A percentile compares a stretch with the other conserved stretches of the same genome.
Evolutionary conservation across 2,797 vertebrate species (phyloP).

Genomic region (Mormyrops attenuatus): DNA sequence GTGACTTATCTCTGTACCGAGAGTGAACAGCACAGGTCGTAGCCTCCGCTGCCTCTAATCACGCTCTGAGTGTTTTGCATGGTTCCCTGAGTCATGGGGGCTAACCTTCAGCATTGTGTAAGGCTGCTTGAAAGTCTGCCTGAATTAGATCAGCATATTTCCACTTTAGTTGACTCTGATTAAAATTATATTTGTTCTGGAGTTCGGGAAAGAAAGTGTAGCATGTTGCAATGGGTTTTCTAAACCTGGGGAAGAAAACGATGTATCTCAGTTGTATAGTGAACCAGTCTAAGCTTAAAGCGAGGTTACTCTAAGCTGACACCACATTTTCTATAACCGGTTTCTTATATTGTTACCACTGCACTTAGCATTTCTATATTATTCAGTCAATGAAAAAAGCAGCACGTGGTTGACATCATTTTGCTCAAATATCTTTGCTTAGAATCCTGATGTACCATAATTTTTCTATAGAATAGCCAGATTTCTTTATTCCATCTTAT

Average conservation of each 20-base stretch:
- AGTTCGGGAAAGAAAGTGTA: not conserved
- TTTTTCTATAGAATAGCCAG: not conserved
- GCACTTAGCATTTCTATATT: not conserved
- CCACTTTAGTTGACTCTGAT: not conserved
- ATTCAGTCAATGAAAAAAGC: not conserved
- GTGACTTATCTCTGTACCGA: not conserved
- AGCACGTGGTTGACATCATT: not conserved
- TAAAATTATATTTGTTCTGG: not conserved
- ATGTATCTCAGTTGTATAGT: not conserved
- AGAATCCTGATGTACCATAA: not conserved
- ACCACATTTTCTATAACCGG: not conserved
- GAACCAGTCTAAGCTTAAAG: not conserved
- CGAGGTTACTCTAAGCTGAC: not conserved
- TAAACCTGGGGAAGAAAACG: not conserved
- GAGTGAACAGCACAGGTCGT: not conserved
- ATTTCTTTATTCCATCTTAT: not conserved
- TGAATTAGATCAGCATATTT: not conserved
- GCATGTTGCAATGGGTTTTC: not conserved
- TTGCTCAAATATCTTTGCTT: not conserved
- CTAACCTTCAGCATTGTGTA: not conserved
- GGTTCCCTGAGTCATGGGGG: not conserved
- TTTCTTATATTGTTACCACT: not conserved
- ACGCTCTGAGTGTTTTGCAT: not conserved
- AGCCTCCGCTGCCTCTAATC: not conserved
- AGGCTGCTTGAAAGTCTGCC: not conserved